phyloP scores from a whole-genome alignment of 2,888 invertebrate genomes.

The Chelonus formosanus region DNA sequence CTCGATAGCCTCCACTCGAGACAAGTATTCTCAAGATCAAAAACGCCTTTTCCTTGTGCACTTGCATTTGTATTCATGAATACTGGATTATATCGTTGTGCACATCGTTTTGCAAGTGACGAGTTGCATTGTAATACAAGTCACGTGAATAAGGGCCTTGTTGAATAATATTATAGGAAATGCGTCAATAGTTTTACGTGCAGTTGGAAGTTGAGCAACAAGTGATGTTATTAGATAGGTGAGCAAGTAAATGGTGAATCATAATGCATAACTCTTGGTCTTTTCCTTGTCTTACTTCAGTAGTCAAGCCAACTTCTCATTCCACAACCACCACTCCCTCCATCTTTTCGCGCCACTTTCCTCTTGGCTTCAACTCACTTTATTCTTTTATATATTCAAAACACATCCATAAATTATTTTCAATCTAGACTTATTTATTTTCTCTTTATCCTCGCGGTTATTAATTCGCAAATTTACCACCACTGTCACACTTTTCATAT shows the following conservation, averaged over 20 bases:
- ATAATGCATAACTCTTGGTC: slow-evolving; percentile 62
- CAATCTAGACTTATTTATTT: too few species aligned
- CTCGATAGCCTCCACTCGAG: too few species aligned
- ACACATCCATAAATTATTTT: too few species aligned
- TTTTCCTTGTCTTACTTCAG: slow-evolving; percentile 27
- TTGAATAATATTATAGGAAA: slow-evolving; percentile 1
- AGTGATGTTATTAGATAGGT: slow-evolving; percentile 64
- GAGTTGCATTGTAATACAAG: neutral
- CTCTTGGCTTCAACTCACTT: neutral
- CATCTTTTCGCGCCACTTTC: slow-evolving; percentile 25
- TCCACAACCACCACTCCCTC: slow-evolving; percentile 27
- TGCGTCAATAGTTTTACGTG: slow-evolving; percentile 34
- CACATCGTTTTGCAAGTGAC: neutral
- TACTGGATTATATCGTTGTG: neutral
- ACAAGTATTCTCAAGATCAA: neutral
- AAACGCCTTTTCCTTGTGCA: neutral
- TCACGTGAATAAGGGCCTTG: too few species aligned
- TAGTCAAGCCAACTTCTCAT: slow-evolving; percentile 36
- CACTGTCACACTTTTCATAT: too few species aligned
- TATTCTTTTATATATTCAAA: too few species aligned
- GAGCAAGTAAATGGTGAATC: slow-evolving; percentile 55
- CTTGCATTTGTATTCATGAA: slow-evolving; percentile 15
- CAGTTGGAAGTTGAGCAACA: slow-evolving; percentile 53
- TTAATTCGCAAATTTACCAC: too few species aligned
- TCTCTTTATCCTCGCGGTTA: too few species aligned